Base-by-base conservation (phyloP, 1,140 invertebrate genomes). In the Drosophila azteca region DNA sequence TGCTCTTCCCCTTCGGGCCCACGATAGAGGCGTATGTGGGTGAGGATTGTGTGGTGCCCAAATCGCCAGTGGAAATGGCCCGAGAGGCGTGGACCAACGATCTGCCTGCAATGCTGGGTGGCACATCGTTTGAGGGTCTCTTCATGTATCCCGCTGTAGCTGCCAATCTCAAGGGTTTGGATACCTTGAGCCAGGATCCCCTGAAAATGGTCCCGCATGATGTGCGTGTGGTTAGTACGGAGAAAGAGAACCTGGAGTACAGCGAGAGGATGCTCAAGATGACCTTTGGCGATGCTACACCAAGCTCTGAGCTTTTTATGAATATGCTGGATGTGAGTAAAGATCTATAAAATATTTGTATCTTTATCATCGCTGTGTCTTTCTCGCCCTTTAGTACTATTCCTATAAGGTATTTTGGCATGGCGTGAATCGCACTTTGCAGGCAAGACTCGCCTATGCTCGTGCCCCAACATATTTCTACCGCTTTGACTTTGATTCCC, bases 401-500 rank as follows among this genome's bases (percentile, higher is more conserved):
- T 83, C 89, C 0, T 92, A 92, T 39, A 90, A 79, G 20, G 55
- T 90, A 11, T 93, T 93, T 52, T 87, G 92, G 76, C 89, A 92
- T 64, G 90, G 87, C 31, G 82, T 93, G 15, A 75, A 92, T 59
- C 82, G 90, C 49, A 82, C 90, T 6, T 45, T 92, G 7, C 73
- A 82, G 22, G 71, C 90, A 3, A 89, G 92, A 29, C 62, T 90
- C 4, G 68, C 89, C 13, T 90, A 91, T 58, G 78, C 88, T n/a
- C 78, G 57, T 3, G 85, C 85, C 31, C 90, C 92, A 6, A 91
- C 93, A 0, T 93, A 91, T 73, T 88, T 89, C 6, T 93, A 93
- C 66, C 87, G 92, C 45, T 92, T 93, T 55, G 90, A 92, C 48
- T 79, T 93, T 24, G 91, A 92, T 48, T 90, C 92, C 0, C 75